Percentiles rank a stretch among this genome's conserved stretches.
Conservation (phyloP, 2,797 vertebrate species). For the Prionace glauca region DNA sequence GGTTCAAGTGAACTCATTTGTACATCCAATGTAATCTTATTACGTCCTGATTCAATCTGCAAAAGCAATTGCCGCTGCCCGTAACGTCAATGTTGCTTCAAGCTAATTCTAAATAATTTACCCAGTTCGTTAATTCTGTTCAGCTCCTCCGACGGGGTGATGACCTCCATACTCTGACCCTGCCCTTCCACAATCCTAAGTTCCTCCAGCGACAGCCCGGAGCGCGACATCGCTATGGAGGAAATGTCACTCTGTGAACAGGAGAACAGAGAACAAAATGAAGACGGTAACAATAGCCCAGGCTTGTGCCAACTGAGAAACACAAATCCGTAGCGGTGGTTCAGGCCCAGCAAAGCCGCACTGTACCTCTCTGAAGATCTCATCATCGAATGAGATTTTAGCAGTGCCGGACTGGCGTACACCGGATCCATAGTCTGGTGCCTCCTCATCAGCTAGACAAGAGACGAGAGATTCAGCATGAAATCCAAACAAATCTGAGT, state of each 20-base stretch:
- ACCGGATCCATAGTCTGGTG: conserved; percentile 95
- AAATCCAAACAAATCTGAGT: neutral
- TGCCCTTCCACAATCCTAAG: conserved; percentile 94
- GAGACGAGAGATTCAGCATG: conserved; percentile 23
- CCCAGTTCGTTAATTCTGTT: conserved; percentile 83
- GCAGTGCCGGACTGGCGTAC: conserved; percentile 95
- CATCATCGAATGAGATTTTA: conserved; percentile 96
- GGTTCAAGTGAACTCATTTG: neutral
- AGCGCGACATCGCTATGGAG: conserved; percentile 73
- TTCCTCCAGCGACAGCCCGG: conserved; percentile 88
- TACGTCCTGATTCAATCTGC: neutral
- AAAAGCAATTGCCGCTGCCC: neutral
- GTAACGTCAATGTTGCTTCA: neutral
- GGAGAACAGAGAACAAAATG: neutral
- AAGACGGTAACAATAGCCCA: neutral
- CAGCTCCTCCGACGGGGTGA: conserved; percentile 86
- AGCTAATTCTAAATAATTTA: conserved; percentile 47
- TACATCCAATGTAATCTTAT: neutral
- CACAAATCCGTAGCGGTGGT: neutral
- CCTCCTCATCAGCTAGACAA: conserved; percentile 85
- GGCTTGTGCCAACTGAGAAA: too few species aligned
- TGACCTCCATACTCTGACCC: conserved; percentile 87
- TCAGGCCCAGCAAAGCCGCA: neutral
- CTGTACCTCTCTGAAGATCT: conserved; percentile 88
- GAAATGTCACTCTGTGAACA: conserved; percentile 74